Conservation (phyloP, 2,113 vertebrate genomes). For the Actinemys pallida region DNA sequence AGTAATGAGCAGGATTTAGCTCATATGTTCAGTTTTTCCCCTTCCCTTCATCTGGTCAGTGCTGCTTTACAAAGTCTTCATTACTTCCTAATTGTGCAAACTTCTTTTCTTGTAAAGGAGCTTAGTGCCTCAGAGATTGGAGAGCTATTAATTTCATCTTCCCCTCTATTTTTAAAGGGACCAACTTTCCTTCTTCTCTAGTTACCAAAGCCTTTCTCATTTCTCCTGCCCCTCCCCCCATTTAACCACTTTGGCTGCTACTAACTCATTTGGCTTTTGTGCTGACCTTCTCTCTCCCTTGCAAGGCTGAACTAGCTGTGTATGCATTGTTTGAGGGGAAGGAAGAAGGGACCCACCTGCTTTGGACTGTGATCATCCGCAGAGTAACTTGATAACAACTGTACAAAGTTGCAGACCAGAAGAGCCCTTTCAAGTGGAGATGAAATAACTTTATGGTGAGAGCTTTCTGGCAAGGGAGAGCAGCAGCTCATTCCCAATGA, state of each 20-base stretch:
- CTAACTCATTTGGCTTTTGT: neutral
- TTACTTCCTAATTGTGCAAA: neutral
- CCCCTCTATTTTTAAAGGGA: neutral
- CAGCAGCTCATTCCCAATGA: neutral
- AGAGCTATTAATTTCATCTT: neutral
- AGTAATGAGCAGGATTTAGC: neutral
- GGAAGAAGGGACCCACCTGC: neutral
- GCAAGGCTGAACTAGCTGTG: conserved; percentile 12
- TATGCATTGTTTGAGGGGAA: neutral
- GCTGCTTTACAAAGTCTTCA: neutral
- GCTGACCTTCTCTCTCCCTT: conserved; percentile 32
- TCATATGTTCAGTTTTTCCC: neutral
- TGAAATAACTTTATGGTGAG: neutral
- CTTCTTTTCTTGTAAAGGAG: neutral
- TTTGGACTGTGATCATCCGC: neutral
- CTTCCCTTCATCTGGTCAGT: neutral
- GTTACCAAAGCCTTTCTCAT: neutral
- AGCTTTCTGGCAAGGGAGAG: neutral
- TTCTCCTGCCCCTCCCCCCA: neutral
- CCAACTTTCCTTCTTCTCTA: neutral
- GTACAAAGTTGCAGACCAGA: fast-evolving
- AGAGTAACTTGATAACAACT: fast-evolving
- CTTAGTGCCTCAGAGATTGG: neutral
- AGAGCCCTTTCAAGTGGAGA: neutral
- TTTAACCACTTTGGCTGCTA: neutral